Evolutionary conservation across 2,888 invertebrate species (phyloP).

Genomic region (Melinopterus prodromus): DNA sequence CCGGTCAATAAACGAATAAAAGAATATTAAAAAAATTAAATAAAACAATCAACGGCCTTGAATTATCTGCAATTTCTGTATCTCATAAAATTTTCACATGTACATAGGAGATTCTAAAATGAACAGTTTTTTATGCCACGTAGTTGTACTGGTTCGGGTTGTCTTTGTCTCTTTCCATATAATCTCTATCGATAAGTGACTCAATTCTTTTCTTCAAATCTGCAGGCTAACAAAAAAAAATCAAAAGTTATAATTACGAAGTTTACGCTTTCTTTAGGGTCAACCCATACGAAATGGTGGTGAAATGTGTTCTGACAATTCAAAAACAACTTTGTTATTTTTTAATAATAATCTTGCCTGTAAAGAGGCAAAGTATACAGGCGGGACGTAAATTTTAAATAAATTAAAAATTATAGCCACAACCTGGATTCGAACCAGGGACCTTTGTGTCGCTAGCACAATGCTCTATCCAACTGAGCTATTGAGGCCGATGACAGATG

Average conservation of each 20-base stretch:
- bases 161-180: conserved; percentile 98
- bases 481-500: no score
- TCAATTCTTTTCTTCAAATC: conserved; percentile 99
- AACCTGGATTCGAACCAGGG: no score
- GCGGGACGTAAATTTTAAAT: no score
- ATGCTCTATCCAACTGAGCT: no score
- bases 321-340: no score
- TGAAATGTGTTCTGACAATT: not conserved
- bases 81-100: not conserved
- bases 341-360: no score
- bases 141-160: conserved; percentile 99
- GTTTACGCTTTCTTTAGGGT: not conserved
- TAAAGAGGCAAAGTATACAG: no score
- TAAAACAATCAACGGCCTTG: not conserved
- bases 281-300: not conserved
- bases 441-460: no score
- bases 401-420: no score
- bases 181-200: conserved; percentile 98
- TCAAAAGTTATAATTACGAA: not conserved
- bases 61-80: not conserved
- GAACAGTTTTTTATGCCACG: conserved; percentile 79
- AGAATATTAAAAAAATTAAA: no score
- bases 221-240: conserved; percentile 75
- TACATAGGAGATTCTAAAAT: not conserved
- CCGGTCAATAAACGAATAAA: not conserved